Percentiles rank a stretch among this genome's conserved stretches.
These are phyloP conservation scores for Esox lucius DNA, from an alignment of 2,797 vertebrate species.

Conservation along the genomic window DNA sequence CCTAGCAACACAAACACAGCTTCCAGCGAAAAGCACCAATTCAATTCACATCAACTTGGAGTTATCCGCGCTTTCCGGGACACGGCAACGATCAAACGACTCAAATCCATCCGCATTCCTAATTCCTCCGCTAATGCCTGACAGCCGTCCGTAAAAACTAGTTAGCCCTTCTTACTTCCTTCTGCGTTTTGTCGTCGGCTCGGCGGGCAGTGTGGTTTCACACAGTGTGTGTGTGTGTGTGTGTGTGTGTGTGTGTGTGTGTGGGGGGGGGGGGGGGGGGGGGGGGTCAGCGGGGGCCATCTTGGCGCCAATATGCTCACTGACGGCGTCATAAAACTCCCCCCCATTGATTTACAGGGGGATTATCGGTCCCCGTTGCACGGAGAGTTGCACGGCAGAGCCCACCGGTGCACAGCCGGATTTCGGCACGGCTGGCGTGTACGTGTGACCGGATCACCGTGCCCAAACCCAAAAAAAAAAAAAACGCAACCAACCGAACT, in stretches of 20 bases:
- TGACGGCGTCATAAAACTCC: not conserved
- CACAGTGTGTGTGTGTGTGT: too few relatives aligned
- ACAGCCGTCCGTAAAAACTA: not conserved
- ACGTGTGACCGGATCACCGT: too few relatives aligned
- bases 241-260: too few relatives aligned
- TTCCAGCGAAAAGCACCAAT: not conserved
- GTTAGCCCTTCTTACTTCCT: not conserved
- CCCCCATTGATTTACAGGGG: not conserved
- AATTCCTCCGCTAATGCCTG: conserved; percentile 5
- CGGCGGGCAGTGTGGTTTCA: not conserved
- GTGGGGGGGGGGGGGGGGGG: too few relatives aligned
- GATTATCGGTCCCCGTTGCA: not conserved
- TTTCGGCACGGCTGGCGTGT: too few relatives aligned
- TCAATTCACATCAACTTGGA: not conserved
- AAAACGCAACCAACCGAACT: too few relatives aligned
- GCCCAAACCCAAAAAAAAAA: too few relatives aligned
- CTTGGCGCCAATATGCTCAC: not conserved
- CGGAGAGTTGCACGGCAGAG: not conserved
- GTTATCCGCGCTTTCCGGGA: conserved; percentile 7
- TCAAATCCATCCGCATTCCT: not conserved
- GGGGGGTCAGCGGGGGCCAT: not conserved
- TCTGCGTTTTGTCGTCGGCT: not conserved
- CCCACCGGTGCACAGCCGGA: not conserved
- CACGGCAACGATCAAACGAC: not conserved
- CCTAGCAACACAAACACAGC: not conserved